These are phyloP conservation scores for Telmatochromis bifrenatus DNA, from an alignment of 2,113 vertebrate genomes.

Conservation along the genomic window DNA sequence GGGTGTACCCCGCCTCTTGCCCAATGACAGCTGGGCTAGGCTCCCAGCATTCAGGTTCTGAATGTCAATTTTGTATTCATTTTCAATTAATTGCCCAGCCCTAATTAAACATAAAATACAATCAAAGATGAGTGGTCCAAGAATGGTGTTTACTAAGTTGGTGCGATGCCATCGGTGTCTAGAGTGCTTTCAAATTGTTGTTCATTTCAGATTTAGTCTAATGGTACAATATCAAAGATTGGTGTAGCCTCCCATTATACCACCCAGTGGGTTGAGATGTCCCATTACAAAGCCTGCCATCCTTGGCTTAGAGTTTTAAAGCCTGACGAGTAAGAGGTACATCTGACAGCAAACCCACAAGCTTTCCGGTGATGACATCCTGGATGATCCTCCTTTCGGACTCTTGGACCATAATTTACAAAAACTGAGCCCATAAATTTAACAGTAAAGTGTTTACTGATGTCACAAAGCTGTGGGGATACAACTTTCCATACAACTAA, in stretches of 20 bases:
- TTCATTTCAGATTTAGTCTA: not conserved
- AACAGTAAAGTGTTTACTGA: not conserved
- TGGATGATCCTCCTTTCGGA: not conserved
- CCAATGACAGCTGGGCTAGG: not conserved
- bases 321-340: not conserved
- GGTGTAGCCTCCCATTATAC: not conserved
- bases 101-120: not conserved
- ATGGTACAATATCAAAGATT: not conserved
- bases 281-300: not conserved
- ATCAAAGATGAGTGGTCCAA: not conserved
- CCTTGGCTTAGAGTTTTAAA: not conserved
- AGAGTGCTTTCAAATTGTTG: not conserved
- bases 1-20: not conserved
- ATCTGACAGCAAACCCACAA: not conserved
- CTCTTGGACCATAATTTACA: not conserved
- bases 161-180: not conserved
- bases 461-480: not conserved
- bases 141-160: not conserved
- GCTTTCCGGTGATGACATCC: not conserved
- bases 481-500: not conserved
- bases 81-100: not conserved
- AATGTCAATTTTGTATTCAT: not conserved
- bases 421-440: not conserved
- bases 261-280: not conserved
- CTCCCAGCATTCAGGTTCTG: not conserved